These are phyloP conservation scores for Lontra canadensis DNA, from an alignment of 2,113 vertebrate genomes.

Conservation along the genomic window DNA sequence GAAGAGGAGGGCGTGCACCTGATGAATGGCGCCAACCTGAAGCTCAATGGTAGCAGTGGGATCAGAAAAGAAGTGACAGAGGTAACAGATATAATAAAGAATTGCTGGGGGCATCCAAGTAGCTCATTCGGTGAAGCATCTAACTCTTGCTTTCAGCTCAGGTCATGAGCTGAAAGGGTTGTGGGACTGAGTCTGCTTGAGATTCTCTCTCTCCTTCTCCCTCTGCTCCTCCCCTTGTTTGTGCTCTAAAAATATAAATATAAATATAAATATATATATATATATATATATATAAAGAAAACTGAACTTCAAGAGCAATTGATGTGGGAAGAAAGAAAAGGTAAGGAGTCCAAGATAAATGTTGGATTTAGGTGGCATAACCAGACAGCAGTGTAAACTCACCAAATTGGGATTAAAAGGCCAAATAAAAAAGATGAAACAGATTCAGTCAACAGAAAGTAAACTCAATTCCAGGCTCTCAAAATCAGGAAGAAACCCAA, in stretches of 20 bases:
- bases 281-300: background rate
- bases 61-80: background rate
- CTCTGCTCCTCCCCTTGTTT: background rate
- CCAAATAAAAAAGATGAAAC: background rate
- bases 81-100: background rate
- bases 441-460: background rate
- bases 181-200: background rate
- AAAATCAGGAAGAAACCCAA: slow-evolving; percentile 31
- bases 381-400: background rate
- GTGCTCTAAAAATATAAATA: background rate
- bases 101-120: background rate
- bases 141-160: background rate
- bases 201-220: background rate
- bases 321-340: background rate
- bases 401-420: slow-evolving; percentile 3
- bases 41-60: background rate
- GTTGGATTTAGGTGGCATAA: background rate
- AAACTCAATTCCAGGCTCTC: background rate
- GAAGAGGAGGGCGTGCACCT: background rate
- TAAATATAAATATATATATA: background rate
- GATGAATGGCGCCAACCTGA: background rate
- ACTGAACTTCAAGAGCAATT: slow-evolving; percentile 31
- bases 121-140: background rate
- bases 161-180: background rate
- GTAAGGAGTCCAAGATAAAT: background rate